These are phyloP conservation scores for Oceanodroma tethys DNA, from an alignment of 2,113 vertebrate species.

Conservation along the genomic window DNA sequence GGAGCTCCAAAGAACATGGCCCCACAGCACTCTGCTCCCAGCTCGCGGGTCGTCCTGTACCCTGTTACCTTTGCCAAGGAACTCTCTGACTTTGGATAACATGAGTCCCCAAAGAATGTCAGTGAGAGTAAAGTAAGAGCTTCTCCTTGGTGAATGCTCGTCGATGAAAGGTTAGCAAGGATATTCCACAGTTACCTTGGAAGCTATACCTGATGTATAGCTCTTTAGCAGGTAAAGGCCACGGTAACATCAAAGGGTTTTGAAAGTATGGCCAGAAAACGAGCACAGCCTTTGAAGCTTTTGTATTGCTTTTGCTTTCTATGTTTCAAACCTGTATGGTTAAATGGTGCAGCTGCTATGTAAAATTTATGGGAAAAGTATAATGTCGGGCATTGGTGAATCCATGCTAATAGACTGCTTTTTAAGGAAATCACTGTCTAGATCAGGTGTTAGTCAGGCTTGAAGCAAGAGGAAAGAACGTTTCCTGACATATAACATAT, in stretches of 20 bases:
- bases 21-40: rapidly evolving
- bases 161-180: neutral
- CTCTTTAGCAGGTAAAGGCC: neutral
- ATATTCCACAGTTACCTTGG: neutral
- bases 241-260: neutral
- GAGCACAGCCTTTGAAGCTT: neutral
- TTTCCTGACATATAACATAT: neutral
- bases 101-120: rapidly evolving
- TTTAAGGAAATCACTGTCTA: neutral
- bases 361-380: neutral
- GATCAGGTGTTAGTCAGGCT: neutral
- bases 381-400: neutral
- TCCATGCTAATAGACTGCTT: neutral
- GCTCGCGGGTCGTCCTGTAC: rapidly evolving
- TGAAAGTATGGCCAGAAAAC: neutral
- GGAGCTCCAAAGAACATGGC: neutral
- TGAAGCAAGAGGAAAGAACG: neutral
- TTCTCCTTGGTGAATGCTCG: neutral
- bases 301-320: neutral
- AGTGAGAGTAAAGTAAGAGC: too few species aligned
- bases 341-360: neutral
- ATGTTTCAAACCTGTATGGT: neutral
- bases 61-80: neutral
- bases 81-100: neutral
- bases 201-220: neutral